Percentiles rank a stretch among this genome's conserved stretches.
Evolutionary conservation across 2,113 vertebrate genomes (phyloP).

Genomic region (Entomyzon cyanotis): DNA sequence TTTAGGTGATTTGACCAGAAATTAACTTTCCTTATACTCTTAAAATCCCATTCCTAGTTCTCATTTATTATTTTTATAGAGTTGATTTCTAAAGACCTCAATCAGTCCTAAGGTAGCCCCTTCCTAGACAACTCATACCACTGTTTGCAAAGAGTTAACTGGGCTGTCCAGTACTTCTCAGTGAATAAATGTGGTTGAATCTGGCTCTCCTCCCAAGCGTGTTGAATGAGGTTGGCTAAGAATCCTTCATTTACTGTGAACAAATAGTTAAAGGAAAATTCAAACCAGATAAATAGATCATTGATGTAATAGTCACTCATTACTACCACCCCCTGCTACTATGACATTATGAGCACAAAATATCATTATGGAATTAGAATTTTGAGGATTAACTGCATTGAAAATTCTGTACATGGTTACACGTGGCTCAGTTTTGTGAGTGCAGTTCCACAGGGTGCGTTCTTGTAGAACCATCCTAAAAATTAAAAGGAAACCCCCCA

Average conservation of each 20-base stretch:
- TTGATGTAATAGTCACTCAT: neutral
- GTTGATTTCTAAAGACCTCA: neutral
- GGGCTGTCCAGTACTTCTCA: neutral
- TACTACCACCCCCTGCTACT: neutral
- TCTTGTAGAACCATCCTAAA: neutral
- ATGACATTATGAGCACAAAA: neutral
- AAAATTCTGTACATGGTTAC: neutral
- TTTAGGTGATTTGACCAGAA: neutral
- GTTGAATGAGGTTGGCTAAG: neutral
- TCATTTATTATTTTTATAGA: neutral
- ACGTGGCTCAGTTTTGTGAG: neutral
- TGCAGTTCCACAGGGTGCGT: neutral
- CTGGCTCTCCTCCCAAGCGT: neutral
- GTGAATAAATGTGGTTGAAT: neutral
- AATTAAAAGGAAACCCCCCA: too few species aligned
- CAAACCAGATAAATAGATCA: conserved; percentile 10
- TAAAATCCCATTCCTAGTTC: neutral
- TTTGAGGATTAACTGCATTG: neutral
- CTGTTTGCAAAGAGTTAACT: neutral
- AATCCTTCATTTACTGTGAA: conserved; percentile 20
- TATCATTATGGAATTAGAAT: neutral
- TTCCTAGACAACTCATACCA: neutral
- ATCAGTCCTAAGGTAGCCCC: neutral
- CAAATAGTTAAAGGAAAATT: conserved; percentile 34
- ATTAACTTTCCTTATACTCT: neutral